Evolutionary conservation across 92 coral and sea anemone species (phyloP).

Genomic region (Epizoanthus fatuus): DNA sequence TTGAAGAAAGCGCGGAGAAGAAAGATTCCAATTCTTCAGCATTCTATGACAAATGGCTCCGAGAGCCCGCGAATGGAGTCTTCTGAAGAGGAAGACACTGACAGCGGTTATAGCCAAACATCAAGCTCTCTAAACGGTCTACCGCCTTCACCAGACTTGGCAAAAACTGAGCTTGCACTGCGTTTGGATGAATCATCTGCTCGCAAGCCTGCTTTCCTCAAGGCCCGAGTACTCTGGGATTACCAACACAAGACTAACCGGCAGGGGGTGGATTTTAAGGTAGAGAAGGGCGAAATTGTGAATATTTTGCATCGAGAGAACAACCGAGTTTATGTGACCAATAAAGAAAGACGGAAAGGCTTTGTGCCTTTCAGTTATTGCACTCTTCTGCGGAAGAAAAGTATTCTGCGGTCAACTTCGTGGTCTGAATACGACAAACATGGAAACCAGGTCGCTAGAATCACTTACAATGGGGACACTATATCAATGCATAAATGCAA

Average conservation of each 20-base stretch:
- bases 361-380: slow-evolving; percentile 88
- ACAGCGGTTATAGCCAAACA: slow-evolving; percentile 87
- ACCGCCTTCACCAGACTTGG: slow-evolving; percentile 73
- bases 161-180: slow-evolving; percentile 83
- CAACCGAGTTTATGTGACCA: slow-evolving; percentile 70
- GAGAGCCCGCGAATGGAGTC: slow-evolving; percentile 26
- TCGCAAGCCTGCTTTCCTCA: slow-evolving; percentile 66
- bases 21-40: slow-evolving; percentile 71
- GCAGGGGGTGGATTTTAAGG: slow-evolving; percentile 55
- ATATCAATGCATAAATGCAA: background rate
- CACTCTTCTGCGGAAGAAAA: slow-evolving; percentile 74
- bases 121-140: slow-evolving; percentile 61
- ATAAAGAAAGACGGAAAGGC: slow-evolving; percentile 65
- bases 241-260: slow-evolving; percentile 46
- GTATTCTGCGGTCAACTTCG: slow-evolving; percentile 14
- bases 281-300: slow-evolving; percentile 79
- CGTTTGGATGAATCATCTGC: slow-evolving; percentile 65
- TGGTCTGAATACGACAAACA: background rate
- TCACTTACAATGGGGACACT: slow-evolving; percentile 3
- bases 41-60: slow-evolving; percentile 58
- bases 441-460: background rate
- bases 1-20: slow-evolving; percentile 80
- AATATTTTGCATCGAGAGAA: slow-evolving; percentile 72
- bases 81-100: slow-evolving; percentile 82
- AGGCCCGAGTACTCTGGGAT: slow-evolving; percentile 77